Base-by-base conservation (phyloP, 92 coral and sea anemone genomes). In the Palythoa grandis region DNA sequence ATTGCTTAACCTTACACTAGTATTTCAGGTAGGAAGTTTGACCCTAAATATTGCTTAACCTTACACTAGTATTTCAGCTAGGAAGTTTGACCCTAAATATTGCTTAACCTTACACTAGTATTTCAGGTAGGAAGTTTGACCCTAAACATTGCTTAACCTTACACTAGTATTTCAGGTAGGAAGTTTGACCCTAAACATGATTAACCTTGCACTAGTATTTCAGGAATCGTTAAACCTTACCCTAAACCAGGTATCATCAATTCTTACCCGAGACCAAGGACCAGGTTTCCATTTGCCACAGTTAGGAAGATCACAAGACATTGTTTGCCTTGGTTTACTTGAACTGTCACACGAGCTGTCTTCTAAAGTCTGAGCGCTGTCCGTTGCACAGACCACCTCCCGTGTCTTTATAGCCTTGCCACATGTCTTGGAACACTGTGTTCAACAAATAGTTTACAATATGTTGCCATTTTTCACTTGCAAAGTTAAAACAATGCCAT, bases 381-480 rank as follows among this genome's bases (percentile, higher is more conserved):
- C 56, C 35, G 67, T 35, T 17, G 48, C 68, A 58, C 91, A 80
- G 11, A 74, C 53, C 71, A 92, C 93, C 65, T 83, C 17, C 2
- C 93, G 95, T 5, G 86, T 74, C 65, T 84, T 91, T n/a, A 86
- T 78, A 25, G 97, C 98, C 19, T 71, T 66, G 20, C 98, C 98
- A 86, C 98, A 95, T 5, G 95, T 93, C 73, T 91, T 90, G 19
- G 98, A 92, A 87, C 98, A 95, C 98, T 95, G 86, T 23, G 23
- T 54, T 76, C 7, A 25, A 52, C 23, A 24, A 39, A 71, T 16
- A 29, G 50, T 71, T 35, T 15, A 11, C 3, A 20, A 20, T 8
- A 19, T 4, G 19, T 58, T 58, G 5, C 65, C 35, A 29, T 1
- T 29, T 29, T 29, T 29, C 35, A 29, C 35, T 29, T 29, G 35